phyloP scores from a whole-genome alignment of 2,797 vertebrate genomes.

The Dermochelys coriacea region DNA sequence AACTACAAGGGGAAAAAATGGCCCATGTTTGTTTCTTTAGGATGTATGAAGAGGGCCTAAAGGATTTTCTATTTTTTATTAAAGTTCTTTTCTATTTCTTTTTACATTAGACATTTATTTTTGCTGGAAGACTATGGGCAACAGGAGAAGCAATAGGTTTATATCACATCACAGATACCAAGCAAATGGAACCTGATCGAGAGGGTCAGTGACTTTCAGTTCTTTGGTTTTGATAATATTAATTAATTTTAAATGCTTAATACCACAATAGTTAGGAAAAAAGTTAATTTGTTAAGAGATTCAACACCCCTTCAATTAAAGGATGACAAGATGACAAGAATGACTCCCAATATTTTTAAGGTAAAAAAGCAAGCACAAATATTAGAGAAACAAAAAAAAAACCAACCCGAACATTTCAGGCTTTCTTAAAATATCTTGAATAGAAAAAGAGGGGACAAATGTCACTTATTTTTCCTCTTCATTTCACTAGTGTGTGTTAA shows the following conservation, averaged over 20 bases:
- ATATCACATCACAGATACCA: not conserved
- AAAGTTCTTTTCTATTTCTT: not conserved
- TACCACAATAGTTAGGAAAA: not conserved
- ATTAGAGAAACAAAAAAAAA: not conserved
- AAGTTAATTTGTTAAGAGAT: not conserved
- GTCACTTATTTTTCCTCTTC: not conserved
- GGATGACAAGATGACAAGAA: not conserved
- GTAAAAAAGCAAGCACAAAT: not conserved
- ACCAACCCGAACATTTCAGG: not conserved
- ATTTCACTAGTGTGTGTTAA: not conserved
- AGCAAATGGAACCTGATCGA: not conserved
- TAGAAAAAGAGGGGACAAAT: not conserved
- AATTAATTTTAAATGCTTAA: not conserved
- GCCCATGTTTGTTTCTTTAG: not conserved
- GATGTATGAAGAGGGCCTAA: not conserved
- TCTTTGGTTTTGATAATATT: not conserved
- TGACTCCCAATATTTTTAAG: not conserved
- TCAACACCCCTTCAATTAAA: not conserved
- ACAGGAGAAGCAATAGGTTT: not conserved
- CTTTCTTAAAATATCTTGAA: not conserved
- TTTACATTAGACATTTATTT: not conserved
- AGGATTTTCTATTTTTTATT: not conserved
- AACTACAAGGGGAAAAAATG: not conserved
- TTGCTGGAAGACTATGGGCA: not conserved
- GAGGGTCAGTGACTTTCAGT: fast-evolving